Conservation (phyloP, 23 tunicate genomes). For the Halocynthia roretzi region DNA sequence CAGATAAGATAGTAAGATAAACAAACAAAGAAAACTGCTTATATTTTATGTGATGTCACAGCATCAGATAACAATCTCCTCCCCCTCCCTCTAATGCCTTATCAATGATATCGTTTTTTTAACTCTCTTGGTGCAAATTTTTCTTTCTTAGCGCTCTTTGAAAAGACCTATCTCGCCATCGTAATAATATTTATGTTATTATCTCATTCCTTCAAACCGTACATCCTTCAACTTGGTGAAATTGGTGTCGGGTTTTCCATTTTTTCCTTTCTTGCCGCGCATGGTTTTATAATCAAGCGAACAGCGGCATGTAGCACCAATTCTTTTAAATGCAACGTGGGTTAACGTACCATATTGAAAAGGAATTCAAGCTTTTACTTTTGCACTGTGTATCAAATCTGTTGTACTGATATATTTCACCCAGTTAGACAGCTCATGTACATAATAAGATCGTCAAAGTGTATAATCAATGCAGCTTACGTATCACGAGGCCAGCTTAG, state of each 20-base stretch:
- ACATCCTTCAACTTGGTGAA: constrained; percentile 1
- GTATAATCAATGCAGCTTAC: too few species aligned
- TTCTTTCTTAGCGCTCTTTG: neutral
- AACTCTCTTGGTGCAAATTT: too few species aligned
- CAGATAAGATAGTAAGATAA: neutral
- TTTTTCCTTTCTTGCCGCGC: neutral
- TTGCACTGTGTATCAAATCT: too few species aligned
- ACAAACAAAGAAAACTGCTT: constrained; percentile 4
- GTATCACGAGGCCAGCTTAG: too few species aligned
- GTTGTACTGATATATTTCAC: too few species aligned
- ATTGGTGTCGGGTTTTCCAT: neutral
- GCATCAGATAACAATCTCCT: constrained; percentile 3
- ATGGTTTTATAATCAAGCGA: too few species aligned
- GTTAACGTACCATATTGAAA: too few species aligned
- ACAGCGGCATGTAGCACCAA: too few species aligned
- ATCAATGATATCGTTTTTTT: neutral
- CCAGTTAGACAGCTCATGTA: too few species aligned
- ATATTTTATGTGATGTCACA: neutral
- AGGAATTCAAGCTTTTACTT: too few species aligned
- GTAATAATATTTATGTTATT: constrained; percentile 11
- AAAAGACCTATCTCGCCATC: constrained; percentile 1
- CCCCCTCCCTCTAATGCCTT: neutral
- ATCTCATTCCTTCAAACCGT: constrained; percentile 7
- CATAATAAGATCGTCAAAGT: too few species aligned
- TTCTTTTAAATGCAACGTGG: too few species aligned